Conservation (phyloP, 2,888 invertebrate genomes). For the Mesoligia furuncula region DNA sequence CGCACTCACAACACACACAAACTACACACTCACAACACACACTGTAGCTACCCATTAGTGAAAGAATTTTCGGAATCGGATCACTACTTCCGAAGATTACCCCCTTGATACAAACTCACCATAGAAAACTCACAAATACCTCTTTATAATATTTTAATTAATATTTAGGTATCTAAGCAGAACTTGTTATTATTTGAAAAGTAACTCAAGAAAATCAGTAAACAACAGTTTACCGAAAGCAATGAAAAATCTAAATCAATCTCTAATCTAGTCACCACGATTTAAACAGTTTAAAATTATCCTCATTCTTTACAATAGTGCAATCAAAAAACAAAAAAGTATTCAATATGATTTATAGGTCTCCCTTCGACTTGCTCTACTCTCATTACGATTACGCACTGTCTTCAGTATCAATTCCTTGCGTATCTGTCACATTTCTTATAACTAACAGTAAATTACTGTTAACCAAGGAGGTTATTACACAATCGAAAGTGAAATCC, state of each 20-base stretch:
- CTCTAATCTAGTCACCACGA: too few species aligned
- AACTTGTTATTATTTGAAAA: not conserved
- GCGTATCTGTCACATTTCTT: constrained; percentile 42
- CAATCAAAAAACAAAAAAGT: constrained; percentile 19
- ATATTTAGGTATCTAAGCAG: not conserved
- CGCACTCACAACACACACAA: too few species aligned
- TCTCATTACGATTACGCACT: constrained; percentile 39
- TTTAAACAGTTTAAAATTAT: not conserved
- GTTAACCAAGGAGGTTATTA: constrained; percentile 58
- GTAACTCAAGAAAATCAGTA: not conserved
- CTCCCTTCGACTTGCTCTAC: constrained; percentile 32
- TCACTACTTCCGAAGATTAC: not conserved
- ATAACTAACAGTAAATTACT: constrained; percentile 40
- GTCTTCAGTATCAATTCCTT: constrained; percentile 36
- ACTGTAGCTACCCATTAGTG: not conserved
- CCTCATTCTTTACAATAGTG: not conserved
- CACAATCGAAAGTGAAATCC: constrained; percentile 67
- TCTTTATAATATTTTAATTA: not conserved
- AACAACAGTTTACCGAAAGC: not conserved
- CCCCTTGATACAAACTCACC: not conserved
- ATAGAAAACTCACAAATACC: not conserved
- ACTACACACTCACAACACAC: too few species aligned
- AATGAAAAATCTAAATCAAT: too few species aligned
- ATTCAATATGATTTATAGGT: constrained; percentile 29
- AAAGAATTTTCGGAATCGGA: not conserved